A percentile compares a stretch with the other conserved stretches of the same genome.
phyloP scores from a whole-genome alignment of 1,140 invertebrate species.

The Drosophila parvula region DNA sequence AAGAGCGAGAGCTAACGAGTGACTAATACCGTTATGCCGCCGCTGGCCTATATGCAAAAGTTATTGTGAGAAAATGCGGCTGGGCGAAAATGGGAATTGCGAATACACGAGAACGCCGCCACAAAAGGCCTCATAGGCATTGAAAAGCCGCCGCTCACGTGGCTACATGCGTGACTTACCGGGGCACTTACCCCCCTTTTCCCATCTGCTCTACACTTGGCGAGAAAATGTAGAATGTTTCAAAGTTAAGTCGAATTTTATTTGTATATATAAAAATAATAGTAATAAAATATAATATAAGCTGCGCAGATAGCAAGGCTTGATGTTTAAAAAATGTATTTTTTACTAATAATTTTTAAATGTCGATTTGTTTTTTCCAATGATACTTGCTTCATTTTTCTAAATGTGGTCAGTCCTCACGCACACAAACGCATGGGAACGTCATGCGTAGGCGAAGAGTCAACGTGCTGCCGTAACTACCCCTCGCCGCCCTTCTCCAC shows the following conservation, averaged over 20 bases:
- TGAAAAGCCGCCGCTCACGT: slow-evolving; percentile 36
- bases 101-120: not conserved
- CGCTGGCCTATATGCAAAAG: slow-evolving; percentile 1
- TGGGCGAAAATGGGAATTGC: not conserved
- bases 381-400: not conserved
- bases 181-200: slow-evolving; percentile 1
- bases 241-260: too few relatives aligned
- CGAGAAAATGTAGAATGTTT: not conserved
- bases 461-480: slow-evolving; percentile 11
- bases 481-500: not conserved
- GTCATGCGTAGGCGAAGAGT: not conserved
- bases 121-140: slow-evolving; percentile 31
- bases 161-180: slow-evolving; percentile 35
- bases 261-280: too few relatives aligned
- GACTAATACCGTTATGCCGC: slow-evolving; percentile 25
- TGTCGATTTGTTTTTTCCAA: too few relatives aligned
- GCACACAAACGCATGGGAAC: not conserved
- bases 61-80: slow-evolving; percentile 14
- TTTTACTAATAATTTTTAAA: too few relatives aligned
- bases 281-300: too few relatives aligned
- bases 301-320: too few relatives aligned
- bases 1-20: slow-evolving; percentile 1
- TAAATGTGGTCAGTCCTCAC: not conserved
- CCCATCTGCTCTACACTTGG: not conserved
- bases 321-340: too few relatives aligned